Evolutionary conservation across 37 sponge, comb jelly and placozoan genomes (phyloP).

Genomic region (Chondrilla cf. caribensis): DNA sequence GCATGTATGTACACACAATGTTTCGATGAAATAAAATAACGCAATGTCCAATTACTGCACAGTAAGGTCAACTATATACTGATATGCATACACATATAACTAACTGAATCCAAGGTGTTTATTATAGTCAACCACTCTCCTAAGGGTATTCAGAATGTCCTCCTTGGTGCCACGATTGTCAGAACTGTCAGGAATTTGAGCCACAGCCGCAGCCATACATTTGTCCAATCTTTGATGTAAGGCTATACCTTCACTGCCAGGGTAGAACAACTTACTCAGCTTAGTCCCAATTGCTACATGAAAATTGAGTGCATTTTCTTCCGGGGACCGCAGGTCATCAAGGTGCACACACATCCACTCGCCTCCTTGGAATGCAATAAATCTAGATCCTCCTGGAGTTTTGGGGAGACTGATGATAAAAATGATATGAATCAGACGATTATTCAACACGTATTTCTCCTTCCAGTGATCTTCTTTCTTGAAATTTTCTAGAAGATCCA

Average conservation of each 20-base stretch:
- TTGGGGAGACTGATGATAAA: slow-evolving; percentile 65
- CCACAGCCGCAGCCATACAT: background rate
- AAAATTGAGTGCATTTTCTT: slow-evolving; percentile 20
- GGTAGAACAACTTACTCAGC: slow-evolving; percentile 62
- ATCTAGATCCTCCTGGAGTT: slow-evolving; percentile 33
- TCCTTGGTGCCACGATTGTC: too few relatives aligned
- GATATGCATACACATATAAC: too few relatives aligned
- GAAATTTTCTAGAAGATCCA: slow-evolving; percentile 41
- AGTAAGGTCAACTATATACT: too few relatives aligned
- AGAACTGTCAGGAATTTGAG: background rate
- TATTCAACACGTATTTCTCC: background rate
- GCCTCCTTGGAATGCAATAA: slow-evolving; percentile 76
- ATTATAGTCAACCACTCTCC: too few relatives aligned
- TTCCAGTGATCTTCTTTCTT: background rate
- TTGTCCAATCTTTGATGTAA: background rate
- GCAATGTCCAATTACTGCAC: too few relatives aligned
- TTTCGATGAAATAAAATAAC: too few relatives aligned
- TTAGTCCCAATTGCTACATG: slow-evolving; percentile 28
- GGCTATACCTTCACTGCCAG: background rate
- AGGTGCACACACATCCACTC: slow-evolving; percentile 72
- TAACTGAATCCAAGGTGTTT: too few relatives aligned
- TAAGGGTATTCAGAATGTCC: too few relatives aligned
- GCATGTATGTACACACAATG: too few relatives aligned
- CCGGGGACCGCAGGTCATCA: slow-evolving; percentile 64
- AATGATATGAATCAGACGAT: slow-evolving; percentile 44